Conservation (phyloP, 2,888 invertebrate genomes). For the Penaeus monodon region DNA sequence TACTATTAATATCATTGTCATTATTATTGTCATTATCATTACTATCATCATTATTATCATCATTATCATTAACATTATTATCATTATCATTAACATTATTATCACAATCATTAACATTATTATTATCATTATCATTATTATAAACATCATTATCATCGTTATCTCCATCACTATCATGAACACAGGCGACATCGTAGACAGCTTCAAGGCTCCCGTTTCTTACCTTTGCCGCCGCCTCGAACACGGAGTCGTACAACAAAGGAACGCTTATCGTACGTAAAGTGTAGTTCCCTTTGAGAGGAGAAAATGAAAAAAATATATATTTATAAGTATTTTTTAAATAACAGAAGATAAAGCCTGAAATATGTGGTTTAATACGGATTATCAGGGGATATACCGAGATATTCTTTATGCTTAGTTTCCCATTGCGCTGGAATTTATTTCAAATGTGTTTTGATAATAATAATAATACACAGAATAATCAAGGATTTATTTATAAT, state of each 20-base stretch:
- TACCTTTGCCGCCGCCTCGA: slow-evolving; percentile 15
- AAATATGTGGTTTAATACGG: no score
- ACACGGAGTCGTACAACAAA: neutral
- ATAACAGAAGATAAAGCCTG: no score
- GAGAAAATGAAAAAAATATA: no score
- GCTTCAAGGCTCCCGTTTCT: neutral
- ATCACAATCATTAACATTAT: slow-evolving; percentile 59
- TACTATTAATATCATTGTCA: slow-evolving; percentile 14
- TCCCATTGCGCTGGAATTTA: no score
- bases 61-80: slow-evolving; percentile 28
- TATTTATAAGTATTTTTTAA: no score
- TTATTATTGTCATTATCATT: slow-evolving; percentile 3
- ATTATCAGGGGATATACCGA: no score
- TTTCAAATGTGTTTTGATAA: no score
- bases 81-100: slow-evolving; percentile 21
- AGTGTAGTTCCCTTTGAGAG: slow-evolving; percentile 18
- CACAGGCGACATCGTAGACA: neutral
- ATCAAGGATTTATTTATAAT: no score
- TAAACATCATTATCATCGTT: neutral
- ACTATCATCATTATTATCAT: slow-evolving; percentile 26
- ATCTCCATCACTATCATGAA: neutral
- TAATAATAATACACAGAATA: no score
- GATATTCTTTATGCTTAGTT: no score
- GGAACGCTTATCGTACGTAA: neutral
- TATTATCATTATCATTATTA: slow-evolving; percentile 12